phyloP scores from a whole-genome alignment of 2,888 invertebrate species.

The Rhagophthalmus giganteus region DNA sequence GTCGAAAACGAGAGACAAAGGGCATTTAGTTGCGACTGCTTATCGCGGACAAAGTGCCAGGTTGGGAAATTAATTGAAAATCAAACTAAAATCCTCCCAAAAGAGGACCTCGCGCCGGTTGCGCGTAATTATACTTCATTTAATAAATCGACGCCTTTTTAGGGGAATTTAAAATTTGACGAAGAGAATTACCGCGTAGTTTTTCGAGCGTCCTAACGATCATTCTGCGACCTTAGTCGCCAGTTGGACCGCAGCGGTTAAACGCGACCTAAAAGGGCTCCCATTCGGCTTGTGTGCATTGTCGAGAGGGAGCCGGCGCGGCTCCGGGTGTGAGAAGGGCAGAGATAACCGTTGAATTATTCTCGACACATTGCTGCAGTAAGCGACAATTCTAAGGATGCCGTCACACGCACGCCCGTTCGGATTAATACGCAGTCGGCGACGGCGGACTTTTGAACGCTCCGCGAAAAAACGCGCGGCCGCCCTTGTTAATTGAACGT shows the following conservation, averaged over 20 bases:
- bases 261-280: not conserved
- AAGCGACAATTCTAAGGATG: constrained; percentile 21
- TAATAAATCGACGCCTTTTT: too few relatives aligned
- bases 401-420: constrained; percentile 14
- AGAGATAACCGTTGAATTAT: constrained; percentile 34
- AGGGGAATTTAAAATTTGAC: constrained; percentile 15
- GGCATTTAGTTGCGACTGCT: too few relatives aligned
- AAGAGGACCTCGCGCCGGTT: too few relatives aligned
- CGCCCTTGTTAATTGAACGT: too few relatives aligned
- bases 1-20: too few relatives aligned
- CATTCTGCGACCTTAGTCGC: constrained; percentile 5
- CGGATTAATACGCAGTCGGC: too few relatives aligned
- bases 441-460: too few relatives aligned
- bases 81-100: too few relatives aligned
- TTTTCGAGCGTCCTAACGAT: constrained; percentile 8
- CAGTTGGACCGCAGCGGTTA: constrained; percentile 5
- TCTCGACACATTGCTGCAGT: constrained; percentile 30
- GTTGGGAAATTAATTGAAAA: too few relatives aligned
- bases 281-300: not conserved
- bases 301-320: not conserved
- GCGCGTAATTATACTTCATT: too few relatives aligned
- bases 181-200: constrained; percentile 4
- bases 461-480: too few relatives aligned
- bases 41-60: too few relatives aligned
- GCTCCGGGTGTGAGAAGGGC: not conserved